Percentiles rank a stretch among this genome's conserved stretches.
phyloP scores from a whole-genome alignment of 2,888 invertebrate genomes.

The Temnothorax ravouxi region DNA sequence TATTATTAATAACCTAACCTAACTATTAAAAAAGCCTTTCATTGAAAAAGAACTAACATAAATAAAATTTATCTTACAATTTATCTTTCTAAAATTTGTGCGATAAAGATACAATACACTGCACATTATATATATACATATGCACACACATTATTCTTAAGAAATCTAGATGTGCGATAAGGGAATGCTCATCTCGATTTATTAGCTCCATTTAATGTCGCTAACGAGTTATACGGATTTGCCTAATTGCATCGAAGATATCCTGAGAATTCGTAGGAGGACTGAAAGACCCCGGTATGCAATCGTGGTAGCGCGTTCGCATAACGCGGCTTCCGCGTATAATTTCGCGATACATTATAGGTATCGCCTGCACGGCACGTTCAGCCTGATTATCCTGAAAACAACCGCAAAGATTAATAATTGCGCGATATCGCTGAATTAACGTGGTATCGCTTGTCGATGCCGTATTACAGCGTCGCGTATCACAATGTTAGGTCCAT shows the following conservation, averaged over 20 bases:
- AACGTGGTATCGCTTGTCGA: conserved; percentile 23
- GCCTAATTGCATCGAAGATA: conserved; percentile 49
- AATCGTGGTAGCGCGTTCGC: conserved; percentile 17
- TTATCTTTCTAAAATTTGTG: background rate
- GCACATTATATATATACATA: background rate
- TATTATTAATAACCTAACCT: background rate
- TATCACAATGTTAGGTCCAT: conserved; percentile 4
- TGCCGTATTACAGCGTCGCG: background rate
- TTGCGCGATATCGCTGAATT: background rate
- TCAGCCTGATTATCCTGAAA: conserved; percentile 40
- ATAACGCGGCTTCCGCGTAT: conserved; percentile 27
- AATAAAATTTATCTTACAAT: background rate
- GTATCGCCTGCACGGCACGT: background rate
- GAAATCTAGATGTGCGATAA: background rate
- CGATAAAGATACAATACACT: background rate
- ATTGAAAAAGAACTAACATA: background rate
- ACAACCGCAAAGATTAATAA: conserved; percentile 43
- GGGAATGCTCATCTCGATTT: background rate
- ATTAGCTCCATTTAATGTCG: background rate
- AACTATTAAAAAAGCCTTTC: background rate
- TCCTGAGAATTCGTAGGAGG: conserved; percentile 40
- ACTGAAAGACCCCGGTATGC: conserved; percentile 18
- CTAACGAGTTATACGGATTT: conserved; percentile 1
- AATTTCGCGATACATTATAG: conserved; percentile 35
- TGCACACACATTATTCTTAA: background rate